Base-by-base conservation (phyloP, 2,113 vertebrate species). In the Peromyscus leucopus region DNA sequence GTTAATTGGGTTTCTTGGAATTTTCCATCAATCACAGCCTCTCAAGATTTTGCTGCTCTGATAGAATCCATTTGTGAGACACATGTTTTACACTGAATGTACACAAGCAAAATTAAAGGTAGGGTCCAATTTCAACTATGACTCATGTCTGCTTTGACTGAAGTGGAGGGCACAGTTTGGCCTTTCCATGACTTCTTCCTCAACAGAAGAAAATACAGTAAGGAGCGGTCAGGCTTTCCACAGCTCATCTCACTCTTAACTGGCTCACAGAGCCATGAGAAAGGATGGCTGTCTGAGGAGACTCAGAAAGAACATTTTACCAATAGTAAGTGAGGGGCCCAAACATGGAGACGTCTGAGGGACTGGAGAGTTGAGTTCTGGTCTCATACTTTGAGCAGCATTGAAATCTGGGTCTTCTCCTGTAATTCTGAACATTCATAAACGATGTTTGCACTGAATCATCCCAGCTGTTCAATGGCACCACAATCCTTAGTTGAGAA, bases 1-100 rank as follows among this genome's bases (percentile, higher is more conserved):
- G 89, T 95, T 98, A 97, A 97, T 97, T 97, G 86, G 95, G 61
- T 96, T 97, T 71, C 92, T 89, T 93, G 76, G 95, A 97, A 96
- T 93, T 98, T 97, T 96, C 95, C 95, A 97, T 97, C 95, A 91
- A 91, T 98, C 95, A 93, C 28, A 67, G 74, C 92, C 92, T 96
- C 82, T 97, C 92, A 87, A 84, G 42, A 82, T 93, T 94, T 96
- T 93, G 65, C 76, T 97, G 57, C 94, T 95, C 85, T 97, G 96
- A 97, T 98, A 97, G 94, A 93, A 95, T 97, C 61, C 91, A 84
- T 95, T 95, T 97, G 76, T 95, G 78, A 96, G 74, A 93, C 82
- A 84, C 79, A 91, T 87, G 88, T 97, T 96, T 93, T 79, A 95
- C 10, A 86, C 63, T 78, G 48, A 76, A 89, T 59, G 33, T 71